Percentiles rank a stretch among this genome's conserved stretches.
phyloP scores from a whole-genome alignment of 2,113 vertebrate species.

The Ptyas mucosa region DNA sequence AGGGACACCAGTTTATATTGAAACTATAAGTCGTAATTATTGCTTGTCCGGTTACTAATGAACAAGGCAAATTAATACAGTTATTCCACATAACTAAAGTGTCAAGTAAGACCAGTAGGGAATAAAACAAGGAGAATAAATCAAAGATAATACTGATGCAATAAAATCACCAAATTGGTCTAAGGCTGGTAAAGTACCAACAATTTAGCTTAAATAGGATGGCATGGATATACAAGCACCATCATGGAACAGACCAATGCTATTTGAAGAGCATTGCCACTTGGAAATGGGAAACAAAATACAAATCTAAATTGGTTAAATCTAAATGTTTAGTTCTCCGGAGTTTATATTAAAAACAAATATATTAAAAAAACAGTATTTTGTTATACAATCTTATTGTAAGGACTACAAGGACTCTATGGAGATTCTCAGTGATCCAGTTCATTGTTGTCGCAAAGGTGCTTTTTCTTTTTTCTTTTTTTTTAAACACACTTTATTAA shows the following conservation, averaged over 20 bases:
- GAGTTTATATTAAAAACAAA: not conserved
- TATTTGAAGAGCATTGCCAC: not conserved
- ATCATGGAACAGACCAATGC: not conserved
- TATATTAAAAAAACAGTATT: not conserved
- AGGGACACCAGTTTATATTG: not conserved
- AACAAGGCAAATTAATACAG: not conserved
- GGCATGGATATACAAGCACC: not conserved
- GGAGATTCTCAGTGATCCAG: too few relatives aligned
- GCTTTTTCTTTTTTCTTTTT: too few relatives aligned
- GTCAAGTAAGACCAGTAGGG: not conserved
- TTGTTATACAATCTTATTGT: not conserved
- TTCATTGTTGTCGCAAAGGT: too few relatives aligned
- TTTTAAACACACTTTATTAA: too few relatives aligned
- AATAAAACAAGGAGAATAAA: not conserved
- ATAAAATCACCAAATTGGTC: not conserved
- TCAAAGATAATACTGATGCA: not conserved
- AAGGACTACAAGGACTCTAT: not conserved
- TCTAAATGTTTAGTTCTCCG: not conserved
- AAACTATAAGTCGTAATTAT: conserved; percentile 11
- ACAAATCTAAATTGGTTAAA: not conserved
- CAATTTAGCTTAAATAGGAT: not conserved
- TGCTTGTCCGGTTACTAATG: not conserved
- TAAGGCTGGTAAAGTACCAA: not conserved
- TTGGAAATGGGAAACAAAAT: not conserved
- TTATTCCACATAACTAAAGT: not conserved